Evolutionary conservation across 2,113 vertebrate genomes (phyloP).

Genomic region (Sinocyclocheilus maitianheensis): DNA sequence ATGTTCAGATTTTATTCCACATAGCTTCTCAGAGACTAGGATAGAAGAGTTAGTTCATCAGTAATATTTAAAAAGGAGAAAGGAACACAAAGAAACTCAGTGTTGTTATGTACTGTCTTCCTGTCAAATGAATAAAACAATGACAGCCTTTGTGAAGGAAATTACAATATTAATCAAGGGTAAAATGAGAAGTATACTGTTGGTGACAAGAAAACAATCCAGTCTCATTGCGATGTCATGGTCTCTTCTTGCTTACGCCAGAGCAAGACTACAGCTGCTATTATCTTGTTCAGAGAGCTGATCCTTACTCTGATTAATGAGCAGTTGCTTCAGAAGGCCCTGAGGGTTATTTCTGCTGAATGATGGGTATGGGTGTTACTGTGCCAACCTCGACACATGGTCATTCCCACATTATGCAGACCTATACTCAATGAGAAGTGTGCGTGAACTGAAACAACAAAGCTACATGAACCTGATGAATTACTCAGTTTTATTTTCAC

Average conservation of each 20-base stretch:
- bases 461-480: neutral
- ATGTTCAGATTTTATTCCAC: neutral
- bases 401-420: neutral
- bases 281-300: slow-evolving; percentile 25
- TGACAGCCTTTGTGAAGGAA: slow-evolving; percentile 10
- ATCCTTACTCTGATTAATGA: slow-evolving; percentile 23
- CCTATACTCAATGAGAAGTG: neutral
- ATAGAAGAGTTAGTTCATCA: neutral
- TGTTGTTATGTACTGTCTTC: neutral
- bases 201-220: neutral
- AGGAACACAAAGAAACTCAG: neutral
- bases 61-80: neutral
- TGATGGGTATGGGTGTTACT: slow-evolving; percentile 23
- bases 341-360: slow-evolving; percentile 3
- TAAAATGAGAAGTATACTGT: neutral
- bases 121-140: neutral
- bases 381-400: slow-evolving; percentile 2
- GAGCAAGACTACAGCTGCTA: slow-evolving; percentile 4
- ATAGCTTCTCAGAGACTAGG: neutral
- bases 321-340: slow-evolving; percentile 6
- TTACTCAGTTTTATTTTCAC: neutral
- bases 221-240: neutral
- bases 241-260: neutral
- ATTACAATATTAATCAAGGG: slow-evolving; percentile 7
- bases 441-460: neutral